Evolutionary conservation across 2,797 vertebrate species (phyloP).

Genomic region (Mormyrus proboscirostris): DNA sequence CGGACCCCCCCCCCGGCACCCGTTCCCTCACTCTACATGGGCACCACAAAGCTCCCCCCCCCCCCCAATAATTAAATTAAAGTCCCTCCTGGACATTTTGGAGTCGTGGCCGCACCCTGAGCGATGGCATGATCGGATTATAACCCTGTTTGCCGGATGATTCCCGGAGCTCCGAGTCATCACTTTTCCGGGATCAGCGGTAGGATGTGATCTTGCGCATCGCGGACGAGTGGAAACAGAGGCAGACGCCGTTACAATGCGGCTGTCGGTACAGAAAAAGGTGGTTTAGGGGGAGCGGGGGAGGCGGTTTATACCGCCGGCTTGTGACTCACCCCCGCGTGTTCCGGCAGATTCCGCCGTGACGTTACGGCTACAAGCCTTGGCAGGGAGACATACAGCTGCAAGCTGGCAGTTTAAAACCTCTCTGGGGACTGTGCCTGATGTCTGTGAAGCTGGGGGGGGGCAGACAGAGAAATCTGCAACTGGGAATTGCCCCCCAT

Average conservation of each 20-base stretch:
- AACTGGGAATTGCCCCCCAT: background rate
- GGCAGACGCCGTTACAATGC: background rate
- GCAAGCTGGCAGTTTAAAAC: background rate
- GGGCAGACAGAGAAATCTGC: background rate
- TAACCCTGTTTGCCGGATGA: no score
- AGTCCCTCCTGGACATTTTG: slow-evolving; percentile 35
- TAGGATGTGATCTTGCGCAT: background rate
- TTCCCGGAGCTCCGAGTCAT: background rate
- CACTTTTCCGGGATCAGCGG: background rate
- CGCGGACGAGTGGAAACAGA: background rate
- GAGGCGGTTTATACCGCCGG: background rate
- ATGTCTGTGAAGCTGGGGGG: background rate
- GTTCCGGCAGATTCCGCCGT: background rate
- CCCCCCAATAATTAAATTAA: slow-evolving; percentile 70
- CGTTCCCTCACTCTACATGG: slow-evolving; percentile 39
- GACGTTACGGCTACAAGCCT: background rate
- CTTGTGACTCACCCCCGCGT: background rate
- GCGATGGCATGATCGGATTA: background rate
- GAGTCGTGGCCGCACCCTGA: background rate
- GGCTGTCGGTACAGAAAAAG: background rate
- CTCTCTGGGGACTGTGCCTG: background rate
- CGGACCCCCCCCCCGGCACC: slow-evolving; percentile 54
- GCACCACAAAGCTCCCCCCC: slow-evolving; percentile 56
- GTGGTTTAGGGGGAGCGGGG: background rate
- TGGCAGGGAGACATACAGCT: background rate